Evolutionary conservation across 2,888 invertebrate species (phyloP).

Genomic region (Sphaerophoria taeniata): DNA sequence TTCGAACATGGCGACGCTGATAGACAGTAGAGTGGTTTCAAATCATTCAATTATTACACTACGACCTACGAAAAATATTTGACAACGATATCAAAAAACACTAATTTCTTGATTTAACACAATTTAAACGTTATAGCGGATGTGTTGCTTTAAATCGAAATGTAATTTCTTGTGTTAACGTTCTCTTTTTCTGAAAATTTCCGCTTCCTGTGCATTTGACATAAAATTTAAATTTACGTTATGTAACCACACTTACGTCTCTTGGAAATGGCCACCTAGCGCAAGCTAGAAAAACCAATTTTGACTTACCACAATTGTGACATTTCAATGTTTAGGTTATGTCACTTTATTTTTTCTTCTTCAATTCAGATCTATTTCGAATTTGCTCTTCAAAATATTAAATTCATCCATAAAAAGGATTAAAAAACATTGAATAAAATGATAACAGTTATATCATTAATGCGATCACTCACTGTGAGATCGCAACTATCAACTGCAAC

Average conservation of each 20-base stretch:
- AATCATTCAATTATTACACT: too few species aligned
- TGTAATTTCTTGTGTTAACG: background rate
- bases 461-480: constrained; percentile 76
- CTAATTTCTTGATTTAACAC: too few species aligned
- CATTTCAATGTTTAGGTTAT: constrained; percentile 24
- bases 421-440: constrained; percentile 61
- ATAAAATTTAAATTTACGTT: constrained; percentile 6
- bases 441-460: constrained; percentile 77
- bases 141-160: too few species aligned
- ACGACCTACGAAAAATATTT: too few species aligned
- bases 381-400: background rate
- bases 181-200: background rate
- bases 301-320: constrained; percentile 7
- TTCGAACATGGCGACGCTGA: too few species aligned
- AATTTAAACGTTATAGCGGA: too few species aligned
- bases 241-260: background rate
- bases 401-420: background rate
- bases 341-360: constrained; percentile 10
- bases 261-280: background rate
- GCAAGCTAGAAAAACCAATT: background rate
- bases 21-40: too few species aligned
- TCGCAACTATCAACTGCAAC: constrained; percentile 77
- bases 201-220: too few species aligned
- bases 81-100: too few species aligned
- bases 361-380: background rate